Conservation (phyloP, 2,888 invertebrate species). For the Carterocephalus palaemon region DNA sequence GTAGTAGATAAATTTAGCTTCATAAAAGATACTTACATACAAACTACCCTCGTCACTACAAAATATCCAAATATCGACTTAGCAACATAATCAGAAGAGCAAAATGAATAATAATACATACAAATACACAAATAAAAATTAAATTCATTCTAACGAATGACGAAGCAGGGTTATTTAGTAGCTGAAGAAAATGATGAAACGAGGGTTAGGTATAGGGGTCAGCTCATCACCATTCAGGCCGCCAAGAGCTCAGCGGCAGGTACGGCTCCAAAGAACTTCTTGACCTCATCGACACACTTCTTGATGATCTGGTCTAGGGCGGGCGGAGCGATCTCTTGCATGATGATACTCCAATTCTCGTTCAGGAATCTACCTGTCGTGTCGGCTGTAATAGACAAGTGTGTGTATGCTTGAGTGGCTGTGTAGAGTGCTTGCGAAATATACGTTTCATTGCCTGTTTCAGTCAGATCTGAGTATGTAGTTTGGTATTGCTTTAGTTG, state of each 20-base stretch:
- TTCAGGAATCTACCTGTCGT: conserved; percentile 66
- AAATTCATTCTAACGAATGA: too few species aligned
- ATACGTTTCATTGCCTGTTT: too few species aligned
- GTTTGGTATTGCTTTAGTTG: not conserved
- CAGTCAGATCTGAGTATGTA: not conserved
- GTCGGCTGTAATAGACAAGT: conserved; percentile 53
- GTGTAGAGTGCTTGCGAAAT: too few species aligned
- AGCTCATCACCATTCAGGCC: conserved; percentile 17
- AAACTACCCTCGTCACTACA: too few species aligned
- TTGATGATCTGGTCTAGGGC: conserved; percentile 62
- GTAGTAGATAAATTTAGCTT: too few species aligned
- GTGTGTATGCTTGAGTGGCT: conserved; percentile 1
- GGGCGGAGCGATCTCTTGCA: conserved; percentile 68
- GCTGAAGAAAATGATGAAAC: not conserved
- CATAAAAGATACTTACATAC: too few species aligned
- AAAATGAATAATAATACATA: too few species aligned
- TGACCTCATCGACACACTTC: conserved; percentile 59
- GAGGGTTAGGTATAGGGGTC: not conserved
- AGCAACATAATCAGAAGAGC: too few species aligned
- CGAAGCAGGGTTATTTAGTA: too few species aligned
- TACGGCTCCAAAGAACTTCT: conserved; percentile 53
- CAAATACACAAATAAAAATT: too few species aligned
- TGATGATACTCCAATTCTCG: conserved; percentile 69
- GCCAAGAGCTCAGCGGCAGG: conserved; percentile 49
- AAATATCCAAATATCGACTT: too few species aligned